phyloP scores from a whole-genome alignment of 2,797 vertebrate genomes.

The Arvicola amphibius region DNA sequence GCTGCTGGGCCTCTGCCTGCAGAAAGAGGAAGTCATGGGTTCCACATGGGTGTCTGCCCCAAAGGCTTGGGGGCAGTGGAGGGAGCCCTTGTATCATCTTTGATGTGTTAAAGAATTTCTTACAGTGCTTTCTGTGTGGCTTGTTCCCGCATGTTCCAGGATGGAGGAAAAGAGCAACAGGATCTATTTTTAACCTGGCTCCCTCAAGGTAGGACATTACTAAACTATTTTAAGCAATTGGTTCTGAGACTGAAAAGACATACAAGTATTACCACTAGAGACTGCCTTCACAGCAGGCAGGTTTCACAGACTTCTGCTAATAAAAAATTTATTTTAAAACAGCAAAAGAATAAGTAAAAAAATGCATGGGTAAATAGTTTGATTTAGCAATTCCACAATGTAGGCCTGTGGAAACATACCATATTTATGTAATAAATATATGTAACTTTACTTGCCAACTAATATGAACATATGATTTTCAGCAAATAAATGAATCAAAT shows the following conservation, averaged over 20 bases:
- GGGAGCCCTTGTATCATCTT: not conserved
- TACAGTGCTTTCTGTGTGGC: not conserved
- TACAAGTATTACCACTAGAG: not conserved
- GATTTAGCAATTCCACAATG: not conserved
- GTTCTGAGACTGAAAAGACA: not conserved
- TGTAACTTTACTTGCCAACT: not conserved
- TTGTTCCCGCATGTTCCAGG: not conserved
- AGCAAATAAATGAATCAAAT: not conserved
- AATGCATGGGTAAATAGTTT: not conserved
- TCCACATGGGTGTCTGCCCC: not conserved
- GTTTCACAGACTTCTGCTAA: not conserved
- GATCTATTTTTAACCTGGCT: not conserved
- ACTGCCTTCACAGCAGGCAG: not conserved
- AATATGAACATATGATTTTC: not conserved
- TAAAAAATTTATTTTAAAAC: not conserved
- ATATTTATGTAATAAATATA: not conserved
- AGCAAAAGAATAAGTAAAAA: not conserved
- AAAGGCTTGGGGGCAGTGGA: not conserved
- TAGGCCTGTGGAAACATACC: not conserved
- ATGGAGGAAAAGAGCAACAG: not conserved
- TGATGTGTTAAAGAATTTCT: not conserved
- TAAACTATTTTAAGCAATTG: not conserved
- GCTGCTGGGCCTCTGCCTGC: not conserved
- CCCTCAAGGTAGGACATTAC: not conserved
- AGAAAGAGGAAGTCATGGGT: not conserved